Base-by-base conservation (phyloP, 2,888 invertebrate genomes). In the Caradrina kadenii region DNA sequence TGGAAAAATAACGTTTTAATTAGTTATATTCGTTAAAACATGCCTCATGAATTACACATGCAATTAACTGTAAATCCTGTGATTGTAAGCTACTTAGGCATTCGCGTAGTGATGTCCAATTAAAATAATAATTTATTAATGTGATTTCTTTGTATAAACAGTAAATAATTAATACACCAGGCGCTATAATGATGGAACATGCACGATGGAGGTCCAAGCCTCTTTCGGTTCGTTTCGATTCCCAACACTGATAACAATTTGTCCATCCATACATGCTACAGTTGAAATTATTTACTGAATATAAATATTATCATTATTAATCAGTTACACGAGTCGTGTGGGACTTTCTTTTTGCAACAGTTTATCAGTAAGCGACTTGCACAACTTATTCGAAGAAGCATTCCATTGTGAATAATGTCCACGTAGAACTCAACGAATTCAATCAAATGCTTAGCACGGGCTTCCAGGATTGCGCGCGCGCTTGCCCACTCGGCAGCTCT, bases 361-460 rank as follows among this genome's bases (percentile, higher is more conserved):
- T 79, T 85, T 86, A 87, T 87, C 84, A 80, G 79, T 83, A 91
- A 88, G 87, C 86, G 77, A 82, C 81, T 91, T 91, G 88, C 90
- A 90, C 88, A 92, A 92, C 87, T 86, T 81, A 68, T 94, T 92
- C 93, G 90, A 84, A 87, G 93, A 93, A 93, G 80, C 69, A 84
- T 84, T 82, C 86, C 86, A 86, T 80, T 88, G 89, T 87, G 76
- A 83, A 85, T 76, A 83, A 83, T 84, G 84, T 87, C 87, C 84
- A 86, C 85, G 85, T 86, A 86, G 88, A 86, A 90, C 89, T 89
- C 88, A 89, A 87, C 88, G 88, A 90, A 92, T 91, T 91, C 89
- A 90, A 87, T 83, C 85, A 91, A 93, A 92, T 94, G 95, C 94
- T 95, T 93, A 94, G 90, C 86, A 78, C 78, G 85, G 91, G 79